Percentiles rank a stretch among this genome's conserved stretches.
These are phyloP conservation scores for Podarcis siculus DNA, from an alignment of 2,797 vertebrate genomes.

Conservation along the genomic window DNA sequence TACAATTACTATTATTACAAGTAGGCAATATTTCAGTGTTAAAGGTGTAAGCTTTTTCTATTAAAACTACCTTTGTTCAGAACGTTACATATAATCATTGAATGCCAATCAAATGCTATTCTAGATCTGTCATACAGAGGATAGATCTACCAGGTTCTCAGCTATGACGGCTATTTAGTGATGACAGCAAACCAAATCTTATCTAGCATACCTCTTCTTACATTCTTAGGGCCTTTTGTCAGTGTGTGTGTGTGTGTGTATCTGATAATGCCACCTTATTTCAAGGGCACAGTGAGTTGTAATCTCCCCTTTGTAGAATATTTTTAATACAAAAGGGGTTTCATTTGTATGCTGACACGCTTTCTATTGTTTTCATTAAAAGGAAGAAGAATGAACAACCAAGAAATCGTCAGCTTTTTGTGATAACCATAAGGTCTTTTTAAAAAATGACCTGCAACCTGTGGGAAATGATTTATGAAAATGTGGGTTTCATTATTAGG, in stretches of 20 bases:
- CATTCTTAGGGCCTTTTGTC: background rate
- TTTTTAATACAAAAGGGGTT: constrained; percentile 71
- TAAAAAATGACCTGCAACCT: constrained; percentile 85
- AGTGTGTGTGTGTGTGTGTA: too few species aligned
- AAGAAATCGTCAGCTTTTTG: constrained; percentile 74
- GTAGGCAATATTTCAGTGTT: constrained; percentile 32
- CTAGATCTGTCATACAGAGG: constrained; percentile 15
- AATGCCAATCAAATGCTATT: constrained; percentile 31
- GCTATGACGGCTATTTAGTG: background rate
- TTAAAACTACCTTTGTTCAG: constrained; percentile 48
- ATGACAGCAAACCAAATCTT: background rate
- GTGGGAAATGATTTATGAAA: constrained; percentile 94
- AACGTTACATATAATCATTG: constrained; percentile 27
- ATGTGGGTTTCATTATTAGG: constrained; percentile 90
- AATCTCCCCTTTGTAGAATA: constrained; percentile 54
- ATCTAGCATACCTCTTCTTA: background rate
- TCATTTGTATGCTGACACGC: constrained; percentile 78
- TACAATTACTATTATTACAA: constrained; percentile 25
- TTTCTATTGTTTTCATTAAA: constrained; percentile 81
- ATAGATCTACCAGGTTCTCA: background rate
- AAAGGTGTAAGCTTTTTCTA: constrained; percentile 52
- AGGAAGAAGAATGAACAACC: constrained; percentile 72
- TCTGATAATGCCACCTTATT: constrained; percentile 47
- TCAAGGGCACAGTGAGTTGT: constrained; percentile 70
- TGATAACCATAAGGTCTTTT: constrained; percentile 84